Base-by-base conservation (phyloP, 2,797 vertebrate genomes). In the Halcyon badia region DNA sequence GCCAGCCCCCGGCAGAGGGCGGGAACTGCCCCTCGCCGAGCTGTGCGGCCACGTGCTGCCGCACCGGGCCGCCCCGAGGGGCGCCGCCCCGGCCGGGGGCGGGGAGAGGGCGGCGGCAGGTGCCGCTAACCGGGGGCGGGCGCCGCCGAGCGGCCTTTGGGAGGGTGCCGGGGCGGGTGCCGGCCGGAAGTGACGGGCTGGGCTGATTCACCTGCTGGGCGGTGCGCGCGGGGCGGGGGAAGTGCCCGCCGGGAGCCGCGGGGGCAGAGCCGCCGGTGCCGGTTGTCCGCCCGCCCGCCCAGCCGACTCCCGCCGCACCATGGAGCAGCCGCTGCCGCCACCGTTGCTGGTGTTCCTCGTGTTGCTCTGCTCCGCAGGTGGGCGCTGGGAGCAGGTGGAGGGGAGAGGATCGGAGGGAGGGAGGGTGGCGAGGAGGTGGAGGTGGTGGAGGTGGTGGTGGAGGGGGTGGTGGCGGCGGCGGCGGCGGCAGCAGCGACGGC, bases 121-220 rank as follows among this genome's bases (percentile, higher is more conserved):
- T 82, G 44, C 49, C 56, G n/a, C 28, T 1, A 15, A 15, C n/a
- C 30, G 24, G 25, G 24, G 24, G 14, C 41, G 31, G 52, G 51
- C 46, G 33, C 33, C 31, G 42, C 39, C 39, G 33, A 54, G 61
- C 37, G 41, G 60, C n/a, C 37, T 31, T 2, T 4, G 79, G n/a
- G 72, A 19, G 24, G 39, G 48, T 39, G 46, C 31, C 16, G 79
- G 87, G 35, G 77, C 73, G 83, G 72, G 80, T 69, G 56, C 16
- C 48, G 86, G 82, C 90, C 96, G 97, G 97, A 97, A 97, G 97
- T 98, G 97, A 97, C 96, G 95, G 95, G 15, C 64, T 9, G 35
- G 22, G 3, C 86, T 79, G 51, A 77, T 95, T 97, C 96, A 98
- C 97, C 97, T 98, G 97, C 97, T 95, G 97, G 95, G 95, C 90